Percentiles rank a stretch among this genome's conserved stretches.
Conservation (phyloP, 2,888 invertebrate genomes). For the Tholera decimalis region DNA sequence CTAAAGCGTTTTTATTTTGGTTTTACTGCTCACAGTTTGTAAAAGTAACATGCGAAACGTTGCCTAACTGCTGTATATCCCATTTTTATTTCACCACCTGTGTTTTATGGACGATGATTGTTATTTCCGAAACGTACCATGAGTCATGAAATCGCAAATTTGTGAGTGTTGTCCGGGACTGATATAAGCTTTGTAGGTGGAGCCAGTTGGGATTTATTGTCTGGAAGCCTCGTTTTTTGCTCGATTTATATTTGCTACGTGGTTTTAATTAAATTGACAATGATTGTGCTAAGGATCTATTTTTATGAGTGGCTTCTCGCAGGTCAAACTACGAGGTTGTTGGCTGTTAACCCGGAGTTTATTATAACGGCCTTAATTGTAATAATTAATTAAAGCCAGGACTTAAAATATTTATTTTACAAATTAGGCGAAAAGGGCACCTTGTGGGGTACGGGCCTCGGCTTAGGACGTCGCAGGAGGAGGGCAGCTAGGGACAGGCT, state of each 20-base stretch:
- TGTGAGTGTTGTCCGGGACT: constrained; percentile 61
- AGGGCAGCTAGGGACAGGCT: no score
- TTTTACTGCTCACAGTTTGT: neutral
- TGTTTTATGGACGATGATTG: constrained; percentile 68
- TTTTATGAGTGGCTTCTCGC: no score
- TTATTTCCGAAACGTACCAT: constrained; percentile 59
- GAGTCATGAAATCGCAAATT: constrained; percentile 63
- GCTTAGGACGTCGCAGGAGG: no score
- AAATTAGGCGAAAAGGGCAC: no score
- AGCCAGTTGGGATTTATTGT: constrained; percentile 68
- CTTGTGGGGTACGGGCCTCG: no score
- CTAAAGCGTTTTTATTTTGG: neutral
- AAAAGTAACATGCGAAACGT: constrained; percentile 19
- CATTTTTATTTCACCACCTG: constrained; percentile 57
- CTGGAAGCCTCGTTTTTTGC: constrained; percentile 51
- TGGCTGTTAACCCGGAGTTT: no score
- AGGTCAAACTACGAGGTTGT: no score
- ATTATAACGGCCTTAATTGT: no score
- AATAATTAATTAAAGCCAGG: no score
- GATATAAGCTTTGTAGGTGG: constrained; percentile 63
- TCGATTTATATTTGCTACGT: constrained; percentile 64
- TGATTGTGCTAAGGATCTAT: no score
- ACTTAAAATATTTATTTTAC: no score
- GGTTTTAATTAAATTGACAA: constrained; percentile 52
- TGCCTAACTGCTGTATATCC: constrained; percentile 30